phyloP scores from a whole-genome alignment of 2,113 vertebrate species.

The Neotoma lepida region DNA sequence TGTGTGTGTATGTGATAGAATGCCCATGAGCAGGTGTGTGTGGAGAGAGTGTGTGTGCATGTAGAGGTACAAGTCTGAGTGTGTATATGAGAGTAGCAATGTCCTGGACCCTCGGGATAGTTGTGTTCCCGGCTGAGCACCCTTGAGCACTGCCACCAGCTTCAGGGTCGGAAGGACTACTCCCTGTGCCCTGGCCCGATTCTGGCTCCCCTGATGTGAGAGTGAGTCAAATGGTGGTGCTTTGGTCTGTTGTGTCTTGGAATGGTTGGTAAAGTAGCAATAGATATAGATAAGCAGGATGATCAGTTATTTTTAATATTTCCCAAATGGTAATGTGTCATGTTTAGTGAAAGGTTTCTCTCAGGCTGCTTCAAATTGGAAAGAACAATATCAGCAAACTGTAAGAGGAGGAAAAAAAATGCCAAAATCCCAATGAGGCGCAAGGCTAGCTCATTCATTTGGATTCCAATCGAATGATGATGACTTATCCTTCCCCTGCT shows the following conservation, averaged over 20 bases:
- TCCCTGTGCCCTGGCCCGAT: rapidly evolving
- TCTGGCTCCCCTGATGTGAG: not conserved
- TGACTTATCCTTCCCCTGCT: slow-evolving; percentile 46
- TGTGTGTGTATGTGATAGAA: not conserved
- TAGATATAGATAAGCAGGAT: slow-evolving; percentile 39
- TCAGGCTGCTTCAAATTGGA: slow-evolving; percentile 71
- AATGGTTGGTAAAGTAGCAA: not conserved
- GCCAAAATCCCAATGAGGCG: not conserved
- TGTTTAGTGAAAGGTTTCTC: slow-evolving; percentile 75
- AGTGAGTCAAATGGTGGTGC: not conserved
- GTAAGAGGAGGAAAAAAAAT: slow-evolving; percentile 35
- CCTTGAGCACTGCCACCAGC: rapidly evolving
- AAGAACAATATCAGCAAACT: slow-evolving; percentile 66
- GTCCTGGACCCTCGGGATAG: not conserved
- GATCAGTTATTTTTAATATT: slow-evolving; percentile 56
- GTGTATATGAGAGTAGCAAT: not conserved
- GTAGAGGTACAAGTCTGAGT: no score
- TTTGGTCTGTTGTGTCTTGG: not conserved
- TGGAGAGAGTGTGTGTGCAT: not conserved
- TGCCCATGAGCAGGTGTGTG: not conserved
- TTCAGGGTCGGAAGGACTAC: not conserved
- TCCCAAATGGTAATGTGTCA: slow-evolving; percentile 68
- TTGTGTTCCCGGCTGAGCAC: no score
- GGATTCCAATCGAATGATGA: slow-evolving; percentile 62
- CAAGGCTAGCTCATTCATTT: slow-evolving; percentile 45